Base-by-base conservation (phyloP, 2,797 vertebrate genomes). In the Aplochiton taeniatus region DNA sequence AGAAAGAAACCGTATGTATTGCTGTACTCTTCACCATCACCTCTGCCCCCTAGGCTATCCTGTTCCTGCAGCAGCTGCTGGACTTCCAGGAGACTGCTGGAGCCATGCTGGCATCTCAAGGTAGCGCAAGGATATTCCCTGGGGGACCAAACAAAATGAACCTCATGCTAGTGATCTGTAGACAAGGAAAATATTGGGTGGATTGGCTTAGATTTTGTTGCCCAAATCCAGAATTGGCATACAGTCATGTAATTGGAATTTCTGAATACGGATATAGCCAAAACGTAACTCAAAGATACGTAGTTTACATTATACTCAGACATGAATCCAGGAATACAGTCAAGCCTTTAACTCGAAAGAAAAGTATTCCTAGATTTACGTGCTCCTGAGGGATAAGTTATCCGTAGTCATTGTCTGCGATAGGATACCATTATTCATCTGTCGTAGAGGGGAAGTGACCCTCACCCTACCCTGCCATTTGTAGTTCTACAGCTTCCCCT, bases 1-100 rank as follows among this genome's bases (percentile, higher is more conserved):
- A 49, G 47, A 54, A n/a, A 16, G 13, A 44, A 16, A 16, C 10
- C 12, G 44, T 14, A 43, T 17, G n/a, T 16, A 8, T 19, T 41
- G 9, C 31, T 50, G 12, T 65, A 43, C 19, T 54, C 14, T 17
- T 18, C 41, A 54, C 12, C n/a, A 19, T 58, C 11, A 44, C 13
- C 31, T 11, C 53, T 10, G 6, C 16, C 4, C 63, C 49, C 11
- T 87, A 98, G 97, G 97, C 97, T 58, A 98, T 98, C 81, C 92
- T 98, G 63, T 98, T 98, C 86, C 91, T 98, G 62, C 97, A 99
- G 84, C 97, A 98, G 71, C 90, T 99, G 76, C 84, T 99, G 79
- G 96, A 99, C 86, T 99, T 99, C 86, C 97, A 99, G 66, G 97
- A 99, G 87, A 99, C 97, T 0, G 96, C 97, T 0, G 96, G 96